Base-by-base conservation (phyloP, 2,888 invertebrate genomes). In the Peribatodes rhomboidaria region DNA sequence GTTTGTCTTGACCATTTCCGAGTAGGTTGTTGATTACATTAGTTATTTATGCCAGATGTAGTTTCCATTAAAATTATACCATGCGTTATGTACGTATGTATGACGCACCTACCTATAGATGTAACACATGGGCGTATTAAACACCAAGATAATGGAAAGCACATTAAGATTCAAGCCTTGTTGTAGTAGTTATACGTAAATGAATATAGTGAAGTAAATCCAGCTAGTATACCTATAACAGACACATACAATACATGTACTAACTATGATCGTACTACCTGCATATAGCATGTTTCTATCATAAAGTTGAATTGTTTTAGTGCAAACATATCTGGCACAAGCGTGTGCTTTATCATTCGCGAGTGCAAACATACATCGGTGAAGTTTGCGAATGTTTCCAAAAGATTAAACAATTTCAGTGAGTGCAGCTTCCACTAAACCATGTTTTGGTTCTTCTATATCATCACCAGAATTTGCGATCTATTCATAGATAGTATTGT, bases 261-360 rank as follows among this genome's bases (percentile, higher is more conserved):
- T 61, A 52, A 62, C 66, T 47, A 54, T 54, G 52, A 50, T 73
- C 76, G 74, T 77, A 78, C 70, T 73, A 73, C 77, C 71, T 70
- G 68, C 69, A 75, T 52, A 44, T 22, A 77, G 74, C 70, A 76
- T 67, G 77, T 77, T 73, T 77, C 65, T 67, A 62, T 68, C 67
- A 59, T 70, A 74, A 71, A 70, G 69, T 74, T 72, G 71, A 70
- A 82, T 82, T 82, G 83, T 82, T 84, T 82, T 80, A 81, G 77
- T 77, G 73, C 77, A 84, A 87, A 83, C 80, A 83, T 75, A 77
- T 81, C 81, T 80, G 79, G 79, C 74, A 72, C 74, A 74, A 79
- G 77, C 81, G 74, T 87, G 88, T 80, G 80, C 81, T 87, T 77
- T 87, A 89, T 88, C 88, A 88, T 85, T 88, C 81, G 81, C 80